Evolutionary conservation across 1,140 invertebrate species (phyloP).

Genomic region (Drosophila neocordata): DNA sequence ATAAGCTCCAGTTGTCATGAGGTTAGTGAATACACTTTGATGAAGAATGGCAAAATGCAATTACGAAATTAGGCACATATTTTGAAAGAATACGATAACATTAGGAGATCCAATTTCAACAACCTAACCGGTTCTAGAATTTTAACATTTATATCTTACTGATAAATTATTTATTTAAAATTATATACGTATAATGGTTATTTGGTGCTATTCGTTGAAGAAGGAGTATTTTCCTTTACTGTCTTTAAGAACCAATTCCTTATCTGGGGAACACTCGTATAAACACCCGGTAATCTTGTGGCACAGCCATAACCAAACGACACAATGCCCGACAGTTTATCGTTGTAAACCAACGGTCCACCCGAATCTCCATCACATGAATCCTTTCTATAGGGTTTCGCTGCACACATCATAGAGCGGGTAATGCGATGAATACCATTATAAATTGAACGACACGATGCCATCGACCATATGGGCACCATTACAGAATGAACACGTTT

Average conservation of each 20-base stretch:
- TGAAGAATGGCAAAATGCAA: neutral
- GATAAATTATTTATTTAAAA: neutral
- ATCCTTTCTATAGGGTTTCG: constrained; percentile 36
- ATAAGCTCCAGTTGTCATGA: constrained; percentile 35
- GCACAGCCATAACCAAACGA: constrained; percentile 59
- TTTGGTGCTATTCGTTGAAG: neutral
- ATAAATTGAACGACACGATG: constrained; percentile 38
- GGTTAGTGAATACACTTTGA: neutral
- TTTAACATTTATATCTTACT: neutral
- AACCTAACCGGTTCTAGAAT: neutral
- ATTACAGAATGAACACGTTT: constrained; percentile 47
- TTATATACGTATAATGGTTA: neutral
- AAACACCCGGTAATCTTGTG: constrained; percentile 49
- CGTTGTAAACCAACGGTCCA: constrained; percentile 55
- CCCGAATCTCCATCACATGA: constrained; percentile 67
- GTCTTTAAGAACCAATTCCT: constrained; percentile 45
- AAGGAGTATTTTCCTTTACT: constrained; percentile 28
- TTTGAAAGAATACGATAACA: neutral
- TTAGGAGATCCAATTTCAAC: no score
- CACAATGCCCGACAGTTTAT: constrained; percentile 52
- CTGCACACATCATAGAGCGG: constrained; percentile 54
- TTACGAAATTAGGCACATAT: no score
- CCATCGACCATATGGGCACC: constrained; percentile 53
- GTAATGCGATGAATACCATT: constrained; percentile 43
- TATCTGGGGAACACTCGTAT: constrained; percentile 58